Percentiles rank a stretch among this genome's conserved stretches.
Conservation (phyloP, 2,888 invertebrate species). For the Andrena bicolor region DNA sequence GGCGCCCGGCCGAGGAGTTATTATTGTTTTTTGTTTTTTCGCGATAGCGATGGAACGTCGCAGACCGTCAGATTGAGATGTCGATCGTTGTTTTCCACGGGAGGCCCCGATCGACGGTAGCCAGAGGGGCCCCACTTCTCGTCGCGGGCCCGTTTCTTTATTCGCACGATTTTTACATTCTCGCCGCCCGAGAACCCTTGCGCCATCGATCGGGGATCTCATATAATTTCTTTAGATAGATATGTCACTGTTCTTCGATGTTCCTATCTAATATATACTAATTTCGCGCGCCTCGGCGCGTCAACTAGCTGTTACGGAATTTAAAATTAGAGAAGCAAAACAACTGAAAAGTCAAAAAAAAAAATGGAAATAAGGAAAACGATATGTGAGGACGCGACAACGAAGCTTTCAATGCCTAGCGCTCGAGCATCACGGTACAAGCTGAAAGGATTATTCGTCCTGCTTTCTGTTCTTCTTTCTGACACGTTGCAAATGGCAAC, state of each 20-base stretch:
- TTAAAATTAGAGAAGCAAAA: constrained; percentile 35
- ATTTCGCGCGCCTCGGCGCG: constrained; percentile 45
- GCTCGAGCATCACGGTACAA: constrained; percentile 28
- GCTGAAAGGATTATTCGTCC: not conserved
- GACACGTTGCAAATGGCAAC: constrained; percentile 63
- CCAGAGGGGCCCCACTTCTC: not conserved
- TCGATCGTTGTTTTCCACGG: constrained; percentile 1
- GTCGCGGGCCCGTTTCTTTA: not conserved
- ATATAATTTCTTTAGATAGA: constrained; percentile 27
- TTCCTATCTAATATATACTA: constrained; percentile 71
- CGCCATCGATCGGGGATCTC: constrained; percentile 24
- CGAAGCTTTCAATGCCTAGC: constrained; percentile 22
- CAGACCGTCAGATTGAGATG: constrained; percentile 15
- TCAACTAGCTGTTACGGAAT: constrained; percentile 44
- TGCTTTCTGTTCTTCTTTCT: constrained; percentile 21
- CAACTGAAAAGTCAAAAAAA: not conserved
- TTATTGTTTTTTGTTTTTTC: constrained; percentile 38
- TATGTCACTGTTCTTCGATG: constrained; percentile 63
- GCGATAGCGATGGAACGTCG: constrained; percentile 20
- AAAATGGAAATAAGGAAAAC: constrained; percentile 10
- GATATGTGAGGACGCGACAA: constrained; percentile 17
- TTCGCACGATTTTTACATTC: not conserved
- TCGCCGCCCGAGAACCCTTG: not conserved
- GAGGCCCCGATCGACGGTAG: constrained; percentile 15
- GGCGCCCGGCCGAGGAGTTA: constrained; percentile 21